phyloP scores from a whole-genome alignment of 2,113 vertebrate genomes.

The Gasterosteus nipponicus region DNA sequence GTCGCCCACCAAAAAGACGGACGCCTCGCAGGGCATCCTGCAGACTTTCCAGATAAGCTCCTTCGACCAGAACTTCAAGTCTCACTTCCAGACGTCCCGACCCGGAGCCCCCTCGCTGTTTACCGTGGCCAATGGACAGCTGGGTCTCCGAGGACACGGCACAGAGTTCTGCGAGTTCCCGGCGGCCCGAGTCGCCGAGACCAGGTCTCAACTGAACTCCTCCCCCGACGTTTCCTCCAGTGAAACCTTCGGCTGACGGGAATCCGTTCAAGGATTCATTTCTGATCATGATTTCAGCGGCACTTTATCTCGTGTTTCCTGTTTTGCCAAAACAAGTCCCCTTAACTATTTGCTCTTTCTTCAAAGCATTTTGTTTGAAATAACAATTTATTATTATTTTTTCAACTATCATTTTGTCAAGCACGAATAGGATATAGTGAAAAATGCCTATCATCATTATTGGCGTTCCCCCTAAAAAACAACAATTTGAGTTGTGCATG shows the following conservation, averaged over 20 bases:
- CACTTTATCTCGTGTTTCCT: conserved; percentile 93
- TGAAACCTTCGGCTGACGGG: conserved; percentile 94
- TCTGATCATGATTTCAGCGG: conserved; percentile 78
- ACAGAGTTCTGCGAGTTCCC: conserved; percentile 97
- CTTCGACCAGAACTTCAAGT: conserved; percentile 96
- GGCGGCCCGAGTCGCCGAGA: conserved; percentile 94
- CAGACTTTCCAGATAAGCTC: conserved; percentile 96
- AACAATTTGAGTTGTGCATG: not conserved
- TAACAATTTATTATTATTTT: not conserved
- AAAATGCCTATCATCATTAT: conserved; percentile 25
- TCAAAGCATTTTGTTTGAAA: conserved; percentile 28
- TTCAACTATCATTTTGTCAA: conserved; percentile 1
- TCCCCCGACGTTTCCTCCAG: conserved; percentile 94
- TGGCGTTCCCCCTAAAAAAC: conserved; percentile 31
- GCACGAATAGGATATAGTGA: conserved; percentile 11
- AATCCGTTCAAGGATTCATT: conserved; percentile 23
- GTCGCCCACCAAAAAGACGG: conserved; percentile 94
- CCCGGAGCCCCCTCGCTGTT: conserved; percentile 93
- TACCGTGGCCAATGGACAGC: conserved; percentile 95
- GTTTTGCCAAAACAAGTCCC: conserved; percentile 84
- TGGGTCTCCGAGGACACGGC: conserved; percentile 91
- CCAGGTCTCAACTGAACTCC: conserved; percentile 94
- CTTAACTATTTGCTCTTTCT: conserved; percentile 72
- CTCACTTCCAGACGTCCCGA: conserved; percentile 91
- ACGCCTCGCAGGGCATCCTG: conserved; percentile 89